A percentile compares a stretch with the other conserved stretches of the same genome.
Evolutionary conservation across 2,113 vertebrate genomes (phyloP).

Genomic region (Bufo gargarizans): DNA sequence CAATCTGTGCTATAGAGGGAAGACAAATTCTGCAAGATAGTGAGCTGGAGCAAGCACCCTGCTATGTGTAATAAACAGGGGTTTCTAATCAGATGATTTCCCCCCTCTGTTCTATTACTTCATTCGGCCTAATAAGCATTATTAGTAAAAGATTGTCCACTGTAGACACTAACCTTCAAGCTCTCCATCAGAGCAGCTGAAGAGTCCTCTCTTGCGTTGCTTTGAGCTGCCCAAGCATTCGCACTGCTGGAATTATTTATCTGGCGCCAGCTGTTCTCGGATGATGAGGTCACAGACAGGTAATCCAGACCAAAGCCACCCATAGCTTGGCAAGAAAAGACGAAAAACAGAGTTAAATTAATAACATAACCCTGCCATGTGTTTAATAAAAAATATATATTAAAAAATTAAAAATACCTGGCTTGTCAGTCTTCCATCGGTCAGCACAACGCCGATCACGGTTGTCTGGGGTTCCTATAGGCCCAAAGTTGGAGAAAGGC

Average conservation of each 20-base stretch:
- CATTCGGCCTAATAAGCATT: not conserved
- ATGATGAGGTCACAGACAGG: slow-evolving; percentile 80
- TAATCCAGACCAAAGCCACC: slow-evolving; percentile 93
- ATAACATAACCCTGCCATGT: not conserved
- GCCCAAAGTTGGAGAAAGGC: slow-evolving; percentile 95
- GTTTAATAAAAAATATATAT: not conserved
- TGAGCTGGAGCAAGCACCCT: not conserved
- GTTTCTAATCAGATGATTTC: not conserved
- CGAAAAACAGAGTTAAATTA: slow-evolving; percentile 21
- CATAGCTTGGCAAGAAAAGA: slow-evolving; percentile 67
- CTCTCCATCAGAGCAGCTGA: slow-evolving; percentile 94
- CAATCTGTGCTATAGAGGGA: not conserved
- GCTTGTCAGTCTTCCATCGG: slow-evolving; percentile 96
- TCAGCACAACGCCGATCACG: slow-evolving; percentile 87
- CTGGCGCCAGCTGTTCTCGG: slow-evolving; percentile 93
- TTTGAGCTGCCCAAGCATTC: slow-evolving; percentile 89
- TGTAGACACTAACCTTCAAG: slow-evolving; percentile 82
- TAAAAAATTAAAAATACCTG: slow-evolving; percentile 70
- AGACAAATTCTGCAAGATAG: not conserved
- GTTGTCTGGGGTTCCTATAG: slow-evolving; percentile 94
- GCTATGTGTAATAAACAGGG: not conserved
- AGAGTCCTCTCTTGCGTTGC: slow-evolving; percentile 90
- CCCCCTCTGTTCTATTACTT: not conserved
- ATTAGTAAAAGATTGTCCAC: not conserved
- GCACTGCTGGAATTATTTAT: slow-evolving; percentile 73